Evolutionary conservation across 53 echinoderm and acorn worm species (phyloP).

Genomic region (Apostichopus leukothele): DNA sequence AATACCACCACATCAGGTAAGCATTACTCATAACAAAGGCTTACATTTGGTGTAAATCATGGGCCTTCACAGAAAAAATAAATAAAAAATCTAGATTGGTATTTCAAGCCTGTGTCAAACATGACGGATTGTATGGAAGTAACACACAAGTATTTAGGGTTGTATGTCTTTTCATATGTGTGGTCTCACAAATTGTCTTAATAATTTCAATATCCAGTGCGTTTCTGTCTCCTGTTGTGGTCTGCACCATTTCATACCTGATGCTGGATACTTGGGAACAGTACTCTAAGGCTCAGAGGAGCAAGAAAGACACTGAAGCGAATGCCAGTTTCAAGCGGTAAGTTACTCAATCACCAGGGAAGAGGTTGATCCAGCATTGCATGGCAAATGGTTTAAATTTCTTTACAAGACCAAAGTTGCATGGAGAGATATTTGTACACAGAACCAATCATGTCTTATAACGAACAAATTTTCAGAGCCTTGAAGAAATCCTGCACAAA

Average conservation of each 20-base stretch:
- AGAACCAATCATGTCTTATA: too few species aligned
- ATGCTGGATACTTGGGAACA: constrained; percentile 71
- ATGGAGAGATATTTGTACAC: too few species aligned
- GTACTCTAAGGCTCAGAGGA: constrained; percentile 57
- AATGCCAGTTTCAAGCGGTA: constrained; percentile 76
- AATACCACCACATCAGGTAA: constrained; percentile 74
- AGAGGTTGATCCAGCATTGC: too few species aligned
- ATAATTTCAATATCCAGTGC: constrained; percentile 49
- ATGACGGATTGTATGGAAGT: neutral
- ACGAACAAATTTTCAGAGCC: too few species aligned
- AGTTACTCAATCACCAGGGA: neutral
- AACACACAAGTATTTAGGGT: neutral
- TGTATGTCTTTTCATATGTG: too few species aligned
- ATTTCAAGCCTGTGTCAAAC: neutral
- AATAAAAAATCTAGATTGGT: neutral
- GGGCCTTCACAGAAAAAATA: neutral
- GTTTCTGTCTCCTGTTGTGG: constrained; percentile 66
- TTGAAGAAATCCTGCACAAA: too few species aligned
- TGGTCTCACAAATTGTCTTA: neutral
- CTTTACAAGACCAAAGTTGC: too few species aligned
- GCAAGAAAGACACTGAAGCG: constrained; percentile 67
- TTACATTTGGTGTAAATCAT: too few species aligned
- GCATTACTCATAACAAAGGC: neutral
- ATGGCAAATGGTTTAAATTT: too few species aligned
- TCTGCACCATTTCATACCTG: constrained; percentile 58